Evolutionary conservation across 2,113 vertebrate genomes (phyloP), one percentile per base, ranked within the genome.

Genomic region (Cyanoramphus novaezelandiae): DNA sequence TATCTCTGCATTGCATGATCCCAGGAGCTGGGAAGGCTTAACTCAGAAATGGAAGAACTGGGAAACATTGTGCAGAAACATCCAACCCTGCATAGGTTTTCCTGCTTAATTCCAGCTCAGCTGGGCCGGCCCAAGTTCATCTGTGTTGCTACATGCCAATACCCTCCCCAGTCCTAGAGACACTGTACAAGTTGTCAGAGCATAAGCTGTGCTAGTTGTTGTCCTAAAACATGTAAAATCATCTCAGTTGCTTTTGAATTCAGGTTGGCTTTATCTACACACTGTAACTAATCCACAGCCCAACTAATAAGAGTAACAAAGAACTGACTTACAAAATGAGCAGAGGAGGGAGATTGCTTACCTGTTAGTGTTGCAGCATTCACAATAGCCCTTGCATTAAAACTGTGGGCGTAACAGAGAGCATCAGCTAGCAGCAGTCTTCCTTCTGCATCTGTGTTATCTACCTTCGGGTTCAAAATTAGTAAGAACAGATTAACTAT

Each of bases 371-470:
- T 99, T 63, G 99, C 99, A 17, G 98, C 99, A 75, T 99, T 99
- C 86, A 99, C 97, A 68, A 99, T 98, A 71, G 98, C 98, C 96
- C 97, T 98, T 39, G 99, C 98, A 46, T 99, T 98, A 94, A 99
- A 99, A 68, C 25, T 98, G 91, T 99, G 99, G 19, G 99, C 99
- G 0, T 99, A 99, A 91, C 98, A 99, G 57, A 99, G 99, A 0
- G 99, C 99, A 33, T 99, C 99, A 4, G 99, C 99, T 37, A 99
- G 97, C 77, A 99, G 96, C 79, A 99, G 97, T 35, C 99, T 98
- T 64, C 99, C 99, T 92, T 99, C 99, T 4, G 99, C 99, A 82
- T 99, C 99, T 2, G 99, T 99, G 92, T 99, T 99, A 96, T 99
- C 99, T 43, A 99, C 98, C 99, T 99, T 96, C 64, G 88, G 53